Percentiles rank a stretch among this genome's conserved stretches.
These are phyloP conservation scores for Aptenodytes patagonicus DNA, from an alignment of 2,113 vertebrate genomes.

Conservation along the genomic window DNA sequence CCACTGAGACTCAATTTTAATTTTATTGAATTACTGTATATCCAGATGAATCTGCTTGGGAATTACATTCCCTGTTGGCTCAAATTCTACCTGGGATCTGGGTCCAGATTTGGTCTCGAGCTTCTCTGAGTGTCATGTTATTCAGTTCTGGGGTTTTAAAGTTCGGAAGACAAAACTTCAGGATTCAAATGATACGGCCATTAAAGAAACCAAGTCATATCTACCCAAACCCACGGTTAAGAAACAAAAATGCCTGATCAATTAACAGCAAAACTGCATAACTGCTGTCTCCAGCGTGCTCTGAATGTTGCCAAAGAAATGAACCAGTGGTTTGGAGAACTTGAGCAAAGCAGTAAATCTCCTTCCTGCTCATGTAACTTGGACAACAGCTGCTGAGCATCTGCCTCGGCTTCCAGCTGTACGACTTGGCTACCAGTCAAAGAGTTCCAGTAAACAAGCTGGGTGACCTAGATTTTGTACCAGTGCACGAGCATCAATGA, in stretches of 20 bases:
- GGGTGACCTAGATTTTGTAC: neutral
- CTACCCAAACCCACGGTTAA: neutral
- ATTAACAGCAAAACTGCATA: neutral
- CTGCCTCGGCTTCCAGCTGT: neutral
- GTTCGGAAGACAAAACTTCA: neutral
- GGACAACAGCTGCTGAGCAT: neutral
- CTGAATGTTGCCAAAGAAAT: neutral
- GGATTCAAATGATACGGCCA: neutral
- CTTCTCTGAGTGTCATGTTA: neutral
- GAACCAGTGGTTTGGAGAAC: neutral
- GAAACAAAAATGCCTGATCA: neutral
- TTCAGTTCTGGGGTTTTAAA: neutral
- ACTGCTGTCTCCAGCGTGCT: neutral
- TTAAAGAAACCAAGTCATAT: neutral
- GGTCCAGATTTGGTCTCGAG: neutral
- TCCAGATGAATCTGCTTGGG: neutral
- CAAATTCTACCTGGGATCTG: neutral
- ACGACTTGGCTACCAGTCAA: neutral
- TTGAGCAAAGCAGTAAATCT: neutral
- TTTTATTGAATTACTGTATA: neutral
- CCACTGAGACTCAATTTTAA: neutral
- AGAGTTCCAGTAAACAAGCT: neutral
- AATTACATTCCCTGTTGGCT: neutral
- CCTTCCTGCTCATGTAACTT: neutral
- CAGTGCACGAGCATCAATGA: fast-evolving